phyloP scores from a whole-genome alignment of 2,888 invertebrate species.

The Phyllotreta striolata region DNA sequence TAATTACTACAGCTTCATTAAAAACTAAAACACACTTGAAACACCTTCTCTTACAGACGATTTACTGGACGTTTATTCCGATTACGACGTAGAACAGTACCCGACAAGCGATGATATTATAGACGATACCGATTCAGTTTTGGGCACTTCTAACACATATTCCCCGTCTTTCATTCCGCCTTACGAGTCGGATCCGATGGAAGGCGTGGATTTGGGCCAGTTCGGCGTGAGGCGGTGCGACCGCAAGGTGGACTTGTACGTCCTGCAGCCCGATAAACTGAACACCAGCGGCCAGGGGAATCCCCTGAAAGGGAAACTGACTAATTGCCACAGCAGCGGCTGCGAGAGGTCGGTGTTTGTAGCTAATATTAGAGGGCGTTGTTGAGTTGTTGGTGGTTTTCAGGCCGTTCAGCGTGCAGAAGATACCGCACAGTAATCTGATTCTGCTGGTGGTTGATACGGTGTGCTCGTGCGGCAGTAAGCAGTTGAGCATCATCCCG shows the following conservation, averaged over 20 bases:
- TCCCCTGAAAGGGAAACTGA: slow-evolving; percentile 87
- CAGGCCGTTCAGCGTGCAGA: slow-evolving; percentile 91
- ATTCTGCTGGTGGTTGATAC: slow-evolving; percentile 89
- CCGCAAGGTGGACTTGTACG: slow-evolving; percentile 86
- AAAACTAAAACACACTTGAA: neutral
- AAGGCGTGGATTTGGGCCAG: slow-evolving; percentile 59
- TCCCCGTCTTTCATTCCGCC: slow-evolving; percentile 58
- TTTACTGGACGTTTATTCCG: slow-evolving; percentile 43
- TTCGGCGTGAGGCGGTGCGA: slow-evolving; percentile 81
- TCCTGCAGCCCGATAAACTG: slow-evolving; percentile 80
- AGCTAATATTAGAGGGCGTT: neutral
- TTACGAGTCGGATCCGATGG: slow-evolving; percentile 58
- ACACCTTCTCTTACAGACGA: slow-evolving; percentile 33
- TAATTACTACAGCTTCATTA: slow-evolving; percentile 37
- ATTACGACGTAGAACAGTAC: slow-evolving; percentile 46
- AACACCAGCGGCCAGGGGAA: slow-evolving; percentile 81
- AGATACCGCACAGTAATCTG: slow-evolving; percentile 89
- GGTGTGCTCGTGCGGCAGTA: slow-evolving; percentile 86
- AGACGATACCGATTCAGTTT: slow-evolving; percentile 55
- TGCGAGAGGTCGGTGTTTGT: slow-evolving; percentile 74
- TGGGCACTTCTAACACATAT: slow-evolving; percentile 57
- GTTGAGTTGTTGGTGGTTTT: slow-evolving; percentile 9
- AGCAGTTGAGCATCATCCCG: slow-evolving; percentile 83
- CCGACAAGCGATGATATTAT: slow-evolving; percentile 50
- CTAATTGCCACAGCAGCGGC: slow-evolving; percentile 86